Evolutionary conservation across 1,140 invertebrate species (phyloP), one percentile per base, ranked within the genome.

Genomic region (Caenorhabditis briggsae): DNA sequence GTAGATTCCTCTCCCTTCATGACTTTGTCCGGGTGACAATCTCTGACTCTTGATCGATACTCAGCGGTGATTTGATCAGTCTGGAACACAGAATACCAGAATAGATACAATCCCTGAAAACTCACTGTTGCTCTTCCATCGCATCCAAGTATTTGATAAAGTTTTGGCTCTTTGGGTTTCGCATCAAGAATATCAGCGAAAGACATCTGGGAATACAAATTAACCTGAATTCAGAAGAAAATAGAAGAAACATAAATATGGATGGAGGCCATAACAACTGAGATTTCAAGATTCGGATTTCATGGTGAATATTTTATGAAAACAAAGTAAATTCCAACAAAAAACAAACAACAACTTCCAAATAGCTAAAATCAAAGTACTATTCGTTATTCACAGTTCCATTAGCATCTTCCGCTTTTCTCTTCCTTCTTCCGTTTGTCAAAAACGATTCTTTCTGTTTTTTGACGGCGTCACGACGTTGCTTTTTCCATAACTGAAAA

Each of bases 1-100:
- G 46, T n/a, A 41, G 23, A 16, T 11, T 16, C 9, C 20, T 78
- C 70, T 6, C 20, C 12, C n/a, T 61, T 61, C 59, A 23, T 33
- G 1, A 65, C 50, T 74, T 85, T 85, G 25, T 86, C 85, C 8
- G 85, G 85, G 55, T 86, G 85, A 20, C 18, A 86, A 23, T 86
- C 58, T 50, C 85, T n/a, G n/a, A 83, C 85, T 5, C 74, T 59
- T 16, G 74, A 33, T 8, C 85, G 70, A 43, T 82, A 86, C 25
- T 86, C 85, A 14, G 85, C 85, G 0, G 43, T 82, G 12, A 86
- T 82, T 86, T 86, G 85, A 78, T 86, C 85, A 8, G 25, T 64
- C 85, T 86, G 56, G 50, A 82, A 85, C 11, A 8, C 50, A 2
- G 2, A 14, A 14, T 53, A 50, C 41, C 16, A 33, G 25, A 65